Evolutionary conservation across 37 sponge, comb jelly and placozoan genomes (phyloP).

Genomic region (Ephydatia muelleri): DNA sequence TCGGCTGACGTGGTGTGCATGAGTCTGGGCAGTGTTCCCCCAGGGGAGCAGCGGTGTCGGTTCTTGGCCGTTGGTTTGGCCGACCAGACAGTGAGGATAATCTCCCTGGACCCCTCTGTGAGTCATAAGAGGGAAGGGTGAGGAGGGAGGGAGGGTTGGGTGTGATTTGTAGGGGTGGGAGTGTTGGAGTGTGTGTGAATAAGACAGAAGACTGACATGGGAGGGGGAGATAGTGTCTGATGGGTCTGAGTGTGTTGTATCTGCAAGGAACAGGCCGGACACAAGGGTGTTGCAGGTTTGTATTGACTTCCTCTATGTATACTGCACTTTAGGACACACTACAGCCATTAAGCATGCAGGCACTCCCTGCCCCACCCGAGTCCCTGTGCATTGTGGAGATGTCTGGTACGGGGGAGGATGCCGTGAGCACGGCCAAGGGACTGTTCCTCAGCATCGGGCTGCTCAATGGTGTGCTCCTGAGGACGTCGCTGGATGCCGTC

Average conservation of each 20-base stretch:
- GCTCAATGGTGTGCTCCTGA: conserved; percentile 92
- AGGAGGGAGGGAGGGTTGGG: background rate
- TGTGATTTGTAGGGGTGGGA: too few species aligned
- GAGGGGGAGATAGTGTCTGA: too few species aligned
- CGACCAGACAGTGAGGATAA: conserved; percentile 95
- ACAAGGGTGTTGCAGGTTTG: too few species aligned
- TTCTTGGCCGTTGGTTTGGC: conserved; percentile 97
- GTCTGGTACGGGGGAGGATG: conserved; percentile 67
- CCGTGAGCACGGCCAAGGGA: conserved; percentile 41
- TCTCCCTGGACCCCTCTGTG: conserved; percentile 94
- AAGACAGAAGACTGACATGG: too few species aligned
- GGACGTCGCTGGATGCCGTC: conserved; percentile 91
- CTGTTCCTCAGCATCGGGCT: conserved; percentile 97
- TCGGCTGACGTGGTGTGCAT: conserved; percentile 90
- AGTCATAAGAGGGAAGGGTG: conserved; percentile 9
- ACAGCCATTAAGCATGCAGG: conserved; percentile 94
- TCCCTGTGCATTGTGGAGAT: conserved; percentile 96
- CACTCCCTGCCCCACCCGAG: conserved; percentile 91
- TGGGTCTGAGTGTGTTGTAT: too few species aligned
- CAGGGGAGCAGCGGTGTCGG: conserved; percentile 91
- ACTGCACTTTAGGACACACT: conserved; percentile 78
- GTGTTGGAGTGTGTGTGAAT: too few species aligned
- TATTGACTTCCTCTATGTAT: background rate
- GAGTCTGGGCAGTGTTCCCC: conserved; percentile 92
- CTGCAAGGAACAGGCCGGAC: too few species aligned